A percentile compares a stretch with the other conserved stretches of the same genome.
phyloP scores from a whole-genome alignment of 1,140 invertebrate species.

The Neotoxoptera formosana region DNA sequence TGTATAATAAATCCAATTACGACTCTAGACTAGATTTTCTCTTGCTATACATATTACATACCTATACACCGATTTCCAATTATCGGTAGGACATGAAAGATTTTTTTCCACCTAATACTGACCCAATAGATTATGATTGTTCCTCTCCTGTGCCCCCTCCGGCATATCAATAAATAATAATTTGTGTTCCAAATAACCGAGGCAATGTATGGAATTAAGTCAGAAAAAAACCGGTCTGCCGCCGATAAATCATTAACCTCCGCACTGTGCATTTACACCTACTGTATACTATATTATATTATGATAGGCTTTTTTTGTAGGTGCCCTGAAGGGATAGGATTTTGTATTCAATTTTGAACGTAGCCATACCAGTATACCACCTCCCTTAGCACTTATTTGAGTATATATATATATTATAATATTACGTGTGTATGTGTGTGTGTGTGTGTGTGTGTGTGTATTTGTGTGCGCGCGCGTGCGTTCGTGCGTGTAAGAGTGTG shows the following conservation, averaged over 20 bases:
- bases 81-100: slow-evolving; percentile 10
- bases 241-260: slow-evolving; percentile 42
- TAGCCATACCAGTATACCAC: background rate
- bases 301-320: slow-evolving; percentile 15
- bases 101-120: slow-evolving; percentile 13
- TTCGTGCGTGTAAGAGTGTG: background rate
- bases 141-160: background rate
- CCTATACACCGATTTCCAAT: slow-evolving; percentile 32
- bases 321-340: background rate
- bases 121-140: slow-evolving; percentile 34
- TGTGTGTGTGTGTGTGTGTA: background rate
- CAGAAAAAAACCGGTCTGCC: slow-evolving; percentile 35
- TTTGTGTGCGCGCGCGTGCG: too few relatives aligned
- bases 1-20: slow-evolving; percentile 32
- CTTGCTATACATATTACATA: background rate
- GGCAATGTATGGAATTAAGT: slow-evolving; percentile 28
- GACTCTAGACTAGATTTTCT: slow-evolving; percentile 6
- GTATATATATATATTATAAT: background rate
- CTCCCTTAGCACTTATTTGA: background rate
- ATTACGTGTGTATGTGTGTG: background rate
- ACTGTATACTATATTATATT: slow-evolving; percentile 27
- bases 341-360: slow-evolving; percentile 47
- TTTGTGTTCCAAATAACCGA: slow-evolving; percentile 44
- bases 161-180: slow-evolving; percentile 51
- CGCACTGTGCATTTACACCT: slow-evolving; percentile 31